phyloP scores from a whole-genome alignment of 2,113 vertebrate species.

The Raja brachyura region DNA sequence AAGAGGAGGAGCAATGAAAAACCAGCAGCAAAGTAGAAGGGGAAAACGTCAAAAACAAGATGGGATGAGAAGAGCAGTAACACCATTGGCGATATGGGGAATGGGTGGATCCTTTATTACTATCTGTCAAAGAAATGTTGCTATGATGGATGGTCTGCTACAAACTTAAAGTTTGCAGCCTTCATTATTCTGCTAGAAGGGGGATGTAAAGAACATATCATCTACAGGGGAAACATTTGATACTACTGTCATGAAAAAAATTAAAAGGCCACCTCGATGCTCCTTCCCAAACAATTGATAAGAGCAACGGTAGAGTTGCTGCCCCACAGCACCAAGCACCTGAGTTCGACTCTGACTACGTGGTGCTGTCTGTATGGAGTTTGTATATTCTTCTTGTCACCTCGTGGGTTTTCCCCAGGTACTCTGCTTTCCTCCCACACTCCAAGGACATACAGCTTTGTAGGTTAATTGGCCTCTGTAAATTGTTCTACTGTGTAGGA shows the following conservation, averaged over 20 bases:
- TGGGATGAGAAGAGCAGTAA: not conserved
- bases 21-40: not conserved
- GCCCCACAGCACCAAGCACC: too few species aligned
- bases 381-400: too few species aligned
- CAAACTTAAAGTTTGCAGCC: not conserved
- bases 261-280: not conserved
- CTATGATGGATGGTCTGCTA: not conserved
- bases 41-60: not conserved
- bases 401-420: too few species aligned
- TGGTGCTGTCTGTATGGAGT: too few species aligned
- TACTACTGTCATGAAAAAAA: not conserved
- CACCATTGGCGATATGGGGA: too few species aligned
- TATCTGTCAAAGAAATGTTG: not conserved
- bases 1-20: not conserved
- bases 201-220: too few species aligned
- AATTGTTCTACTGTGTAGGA: too few species aligned
- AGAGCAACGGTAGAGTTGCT: not conserved
- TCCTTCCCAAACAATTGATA: not conserved
- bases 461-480: too few species aligned
- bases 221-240: too few species aligned
- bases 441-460: too few species aligned
- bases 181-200: not conserved
- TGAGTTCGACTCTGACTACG: too few species aligned
- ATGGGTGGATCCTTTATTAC: not conserved
- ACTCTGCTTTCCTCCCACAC: too few species aligned